These are phyloP conservation scores for Frankliniella intonsa DNA, from an alignment of 2,888 invertebrate species.

Conservation along the genomic window DNA sequence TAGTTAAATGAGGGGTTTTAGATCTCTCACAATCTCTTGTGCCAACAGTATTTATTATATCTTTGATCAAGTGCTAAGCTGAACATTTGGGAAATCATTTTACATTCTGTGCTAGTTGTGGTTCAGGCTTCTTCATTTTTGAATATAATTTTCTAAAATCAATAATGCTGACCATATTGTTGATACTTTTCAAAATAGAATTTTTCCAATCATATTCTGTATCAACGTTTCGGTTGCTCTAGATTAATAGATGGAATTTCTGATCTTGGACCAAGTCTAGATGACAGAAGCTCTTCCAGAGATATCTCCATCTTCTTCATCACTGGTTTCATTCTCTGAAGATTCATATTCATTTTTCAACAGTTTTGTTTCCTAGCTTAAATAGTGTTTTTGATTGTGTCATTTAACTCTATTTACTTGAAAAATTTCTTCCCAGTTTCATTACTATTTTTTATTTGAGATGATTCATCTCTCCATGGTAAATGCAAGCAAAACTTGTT, in stretches of 20 bases:
- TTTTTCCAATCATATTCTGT: not conserved
- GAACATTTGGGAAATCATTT: not conserved
- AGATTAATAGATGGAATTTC: not conserved
- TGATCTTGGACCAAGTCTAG: slow-evolving; percentile 28
- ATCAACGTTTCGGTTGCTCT: slow-evolving; percentile 26
- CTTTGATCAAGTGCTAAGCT: not conserved
- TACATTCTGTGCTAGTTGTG: not conserved
- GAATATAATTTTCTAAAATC: not conserved
- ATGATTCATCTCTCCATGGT: slow-evolving; percentile 28
- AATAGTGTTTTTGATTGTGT: not conserved
- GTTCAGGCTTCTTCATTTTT: not conserved
- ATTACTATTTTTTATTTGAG: not conserved
- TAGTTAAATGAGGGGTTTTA: not conserved
- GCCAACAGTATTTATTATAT: not conserved
- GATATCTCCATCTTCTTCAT: not conserved
- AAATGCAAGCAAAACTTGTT: slow-evolving; percentile 28
- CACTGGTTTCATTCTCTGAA: not conserved
- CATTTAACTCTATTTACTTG: not conserved
- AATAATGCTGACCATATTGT: not conserved
- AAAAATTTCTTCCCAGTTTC: not conserved
- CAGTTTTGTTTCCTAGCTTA: too few species aligned
- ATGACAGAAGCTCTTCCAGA: slow-evolving; percentile 26
- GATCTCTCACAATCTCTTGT: not conserved
- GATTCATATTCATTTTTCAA: not conserved
- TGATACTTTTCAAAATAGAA: not conserved